These are phyloP conservation scores for Phymanthus crucifer DNA, from an alignment of 92 coral and sea anemone genomes.

Conservation along the genomic window DNA sequence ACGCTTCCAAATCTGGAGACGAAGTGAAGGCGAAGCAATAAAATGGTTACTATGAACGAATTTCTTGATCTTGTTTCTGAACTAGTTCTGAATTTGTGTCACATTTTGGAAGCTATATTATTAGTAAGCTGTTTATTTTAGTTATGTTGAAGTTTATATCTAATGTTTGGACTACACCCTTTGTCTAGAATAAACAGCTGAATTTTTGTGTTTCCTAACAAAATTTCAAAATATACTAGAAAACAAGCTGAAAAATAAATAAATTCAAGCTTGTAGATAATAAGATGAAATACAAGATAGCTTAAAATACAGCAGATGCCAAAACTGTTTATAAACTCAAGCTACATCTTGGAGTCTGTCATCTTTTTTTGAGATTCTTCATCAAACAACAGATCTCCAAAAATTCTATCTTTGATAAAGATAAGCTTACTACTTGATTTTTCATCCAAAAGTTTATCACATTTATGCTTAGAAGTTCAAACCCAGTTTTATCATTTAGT, in stretches of 20 bases:
- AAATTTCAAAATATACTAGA: neutral
- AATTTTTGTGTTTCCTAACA: neutral
- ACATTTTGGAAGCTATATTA: neutral
- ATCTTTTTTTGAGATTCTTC: too few species aligned
- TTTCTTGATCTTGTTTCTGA: neutral
- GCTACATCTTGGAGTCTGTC: neutral
- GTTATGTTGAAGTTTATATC: neutral
- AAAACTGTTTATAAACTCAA: too few species aligned
- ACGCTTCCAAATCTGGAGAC: too few species aligned
- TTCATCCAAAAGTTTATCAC: too few species aligned
- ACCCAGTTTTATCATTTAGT: neutral
- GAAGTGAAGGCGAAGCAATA: too few species aligned
- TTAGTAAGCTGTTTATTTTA: neutral
- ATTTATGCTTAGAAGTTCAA: neutral
- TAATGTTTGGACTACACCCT: constrained; percentile 2
- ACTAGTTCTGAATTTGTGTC: neutral
- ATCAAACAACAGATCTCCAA: too few species aligned
- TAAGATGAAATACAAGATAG: neutral
- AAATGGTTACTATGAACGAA: too few species aligned
- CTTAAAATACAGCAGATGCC: too few species aligned
- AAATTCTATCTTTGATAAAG: too few species aligned
- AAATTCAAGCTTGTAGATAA: neutral
- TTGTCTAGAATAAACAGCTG: neutral
- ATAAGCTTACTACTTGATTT: too few species aligned
- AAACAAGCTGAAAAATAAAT: too few species aligned